phyloP scores from a whole-genome alignment of 2,113 vertebrate species.

The Acinonyx jubatus region DNA sequence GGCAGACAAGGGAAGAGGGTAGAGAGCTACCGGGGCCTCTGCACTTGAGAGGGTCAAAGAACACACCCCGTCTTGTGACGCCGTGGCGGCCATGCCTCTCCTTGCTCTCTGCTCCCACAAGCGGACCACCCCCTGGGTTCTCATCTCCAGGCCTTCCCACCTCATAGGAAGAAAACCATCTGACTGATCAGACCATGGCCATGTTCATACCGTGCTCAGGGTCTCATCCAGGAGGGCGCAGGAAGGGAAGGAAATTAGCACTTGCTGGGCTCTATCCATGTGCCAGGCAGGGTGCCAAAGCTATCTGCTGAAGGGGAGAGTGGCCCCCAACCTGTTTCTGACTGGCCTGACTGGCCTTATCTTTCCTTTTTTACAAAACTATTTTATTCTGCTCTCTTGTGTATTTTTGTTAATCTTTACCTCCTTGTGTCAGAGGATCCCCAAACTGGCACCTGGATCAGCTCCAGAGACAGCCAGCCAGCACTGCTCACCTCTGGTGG shows the following conservation, averaged over 20 bases:
- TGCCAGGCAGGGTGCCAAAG: slow-evolving; percentile 22
- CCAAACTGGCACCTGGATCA: neutral
- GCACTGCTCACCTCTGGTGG: neutral
- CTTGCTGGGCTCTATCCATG: neutral
- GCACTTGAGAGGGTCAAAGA: neutral
- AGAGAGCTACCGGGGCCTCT: neutral
- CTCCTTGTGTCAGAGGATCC: neutral
- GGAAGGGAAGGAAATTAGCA: neutral
- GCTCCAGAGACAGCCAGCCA: neutral
- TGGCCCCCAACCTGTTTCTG: neutral
- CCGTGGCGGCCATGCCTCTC: accelerated
- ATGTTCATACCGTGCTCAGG: neutral
- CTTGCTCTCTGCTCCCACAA: neutral
- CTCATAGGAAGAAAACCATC: neutral
- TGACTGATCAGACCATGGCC: neutral
- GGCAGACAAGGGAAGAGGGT: neutral
- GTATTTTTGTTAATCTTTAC: slow-evolving; percentile 2
- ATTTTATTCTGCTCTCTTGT: neutral
- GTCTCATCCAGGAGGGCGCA: neutral
- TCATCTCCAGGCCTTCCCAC: neutral
- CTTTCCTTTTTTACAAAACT: neutral
- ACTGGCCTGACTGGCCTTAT: neutral
- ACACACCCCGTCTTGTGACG: accelerated
- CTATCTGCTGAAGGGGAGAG: neutral
- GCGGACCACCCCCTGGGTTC: neutral